Conservation (phyloP, 1,140 invertebrate genomes). For the Lucilia cuprina region DNA sequence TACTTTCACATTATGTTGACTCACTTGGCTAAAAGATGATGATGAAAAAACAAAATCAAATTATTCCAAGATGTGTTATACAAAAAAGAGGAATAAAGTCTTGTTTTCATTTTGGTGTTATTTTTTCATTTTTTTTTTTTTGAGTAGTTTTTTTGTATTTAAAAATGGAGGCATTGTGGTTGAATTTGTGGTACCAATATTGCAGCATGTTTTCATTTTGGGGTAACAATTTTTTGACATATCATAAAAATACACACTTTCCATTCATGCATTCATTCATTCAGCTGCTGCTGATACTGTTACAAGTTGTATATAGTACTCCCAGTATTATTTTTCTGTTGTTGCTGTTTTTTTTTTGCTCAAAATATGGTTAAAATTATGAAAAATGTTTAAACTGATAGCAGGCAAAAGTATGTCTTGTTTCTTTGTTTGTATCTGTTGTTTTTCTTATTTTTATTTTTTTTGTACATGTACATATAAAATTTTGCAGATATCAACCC, state of each 20-base stretch:
- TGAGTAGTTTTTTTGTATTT: not conserved
- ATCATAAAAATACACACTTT: conserved; percentile 16
- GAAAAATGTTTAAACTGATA: conserved; percentile 35
- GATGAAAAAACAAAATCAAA: not conserved
- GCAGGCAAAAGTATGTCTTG: conserved; percentile 18
- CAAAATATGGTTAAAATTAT: conserved; percentile 32
- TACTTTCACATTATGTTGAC: not conserved
- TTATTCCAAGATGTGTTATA: not conserved
- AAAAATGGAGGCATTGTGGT: conserved; percentile 28
- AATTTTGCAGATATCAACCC: conserved; percentile 18
- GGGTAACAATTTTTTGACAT: conserved; percentile 32
- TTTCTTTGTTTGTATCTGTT: not conserved
- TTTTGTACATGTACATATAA: not conserved
- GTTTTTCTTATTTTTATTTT: not conserved
- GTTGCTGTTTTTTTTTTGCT: not conserved
- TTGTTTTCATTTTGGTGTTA: conserved; percentile 1
- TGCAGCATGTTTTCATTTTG: conserved; percentile 30
- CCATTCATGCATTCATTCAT: not conserved
- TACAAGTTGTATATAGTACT: not conserved
- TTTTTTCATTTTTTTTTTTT: not conserved
- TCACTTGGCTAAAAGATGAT: conserved; percentile 13
- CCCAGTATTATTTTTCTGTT: not conserved
- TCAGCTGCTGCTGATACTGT: not conserved
- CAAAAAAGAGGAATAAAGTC: not conserved
- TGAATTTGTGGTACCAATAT: conserved; percentile 30